phyloP scores from a whole-genome alignment of 2,888 invertebrate genomes.

The Calliphora vomitoria region DNA sequence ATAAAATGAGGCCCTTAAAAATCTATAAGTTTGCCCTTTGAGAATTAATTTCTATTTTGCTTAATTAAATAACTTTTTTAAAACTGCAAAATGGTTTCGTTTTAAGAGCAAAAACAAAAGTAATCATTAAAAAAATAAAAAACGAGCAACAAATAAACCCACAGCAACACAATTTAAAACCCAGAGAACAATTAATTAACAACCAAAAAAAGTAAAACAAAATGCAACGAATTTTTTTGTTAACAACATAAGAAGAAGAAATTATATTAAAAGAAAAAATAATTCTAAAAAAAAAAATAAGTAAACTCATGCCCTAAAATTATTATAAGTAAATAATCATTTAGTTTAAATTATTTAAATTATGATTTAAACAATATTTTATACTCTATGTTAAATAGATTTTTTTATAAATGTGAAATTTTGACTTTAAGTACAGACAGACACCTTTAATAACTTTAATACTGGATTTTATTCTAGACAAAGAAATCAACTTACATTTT shows the following conservation, averaged over 20 bases:
- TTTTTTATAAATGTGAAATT: too few relatives aligned
- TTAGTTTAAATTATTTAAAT: background rate
- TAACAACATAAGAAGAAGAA: slow-evolving; percentile 62
- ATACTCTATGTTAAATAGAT: too few relatives aligned
- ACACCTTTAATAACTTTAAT: too few relatives aligned
- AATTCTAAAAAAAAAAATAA: slow-evolving; percentile 29
- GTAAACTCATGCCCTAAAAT: background rate
- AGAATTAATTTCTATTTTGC: too few relatives aligned
- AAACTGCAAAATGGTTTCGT: slow-evolving; percentile 65
- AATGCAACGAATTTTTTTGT: slow-evolving; percentile 74
- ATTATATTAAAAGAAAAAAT: slow-evolving; percentile 15
- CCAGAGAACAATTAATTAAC: slow-evolving; percentile 57
- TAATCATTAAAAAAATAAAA: too few relatives aligned
- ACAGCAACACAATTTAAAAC: slow-evolving; percentile 48
- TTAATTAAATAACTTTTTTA: too few relatives aligned
- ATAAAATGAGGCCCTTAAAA: too few relatives aligned
- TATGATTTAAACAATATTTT: slow-evolving; percentile 15
- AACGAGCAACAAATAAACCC: background rate
- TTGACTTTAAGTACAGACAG: too few relatives aligned
- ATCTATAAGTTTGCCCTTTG: too few relatives aligned
- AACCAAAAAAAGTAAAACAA: slow-evolving; percentile 48
- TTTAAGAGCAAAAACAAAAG: slow-evolving; percentile 50
- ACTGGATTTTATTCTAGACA: too few relatives aligned
- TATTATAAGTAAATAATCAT: background rate
- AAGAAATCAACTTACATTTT: too few relatives aligned